A percentile compares a stretch with the other conserved stretches of the same genome.
Evolutionary conservation across 1,140 invertebrate species (phyloP).

Genomic region (Anadara kagoshimensis): DNA sequence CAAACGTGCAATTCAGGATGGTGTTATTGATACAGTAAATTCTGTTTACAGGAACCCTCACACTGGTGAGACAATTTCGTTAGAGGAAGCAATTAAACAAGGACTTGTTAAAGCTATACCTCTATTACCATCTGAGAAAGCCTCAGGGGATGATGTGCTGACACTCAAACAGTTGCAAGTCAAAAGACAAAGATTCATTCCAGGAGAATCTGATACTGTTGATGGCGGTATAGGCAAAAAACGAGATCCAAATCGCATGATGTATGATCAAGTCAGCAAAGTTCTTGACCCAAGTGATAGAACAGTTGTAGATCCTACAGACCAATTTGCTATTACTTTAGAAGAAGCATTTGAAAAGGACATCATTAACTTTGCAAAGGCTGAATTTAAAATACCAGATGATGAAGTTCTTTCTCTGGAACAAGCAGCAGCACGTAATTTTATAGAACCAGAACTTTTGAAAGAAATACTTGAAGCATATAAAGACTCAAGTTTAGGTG

Average conservation of each 20-base stretch:
- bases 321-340: constrained; percentile 78
- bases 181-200: constrained; percentile 58
- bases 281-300: constrained; percentile 87
- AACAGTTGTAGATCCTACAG: constrained; percentile 84
- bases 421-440: constrained; percentile 87
- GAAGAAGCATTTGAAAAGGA: constrained; percentile 86
- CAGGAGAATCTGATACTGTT: constrained; percentile 78
- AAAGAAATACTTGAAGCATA: constrained; percentile 63
- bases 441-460: constrained; percentile 90
- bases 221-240: constrained; percentile 38
- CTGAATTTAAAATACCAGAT: constrained; percentile 66
- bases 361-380: constrained; percentile 77
- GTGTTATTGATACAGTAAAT: constrained; percentile 62
- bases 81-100: constrained; percentile 77
- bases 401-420: constrained; percentile 81
- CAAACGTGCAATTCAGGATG: constrained; percentile 62
- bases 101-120: constrained; percentile 73
- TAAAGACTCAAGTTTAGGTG: constrained; percentile 55
- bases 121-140: constrained; percentile 48
- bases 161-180: constrained; percentile 64
- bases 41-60: constrained; percentile 64
- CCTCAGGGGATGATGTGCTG: constrained; percentile 86
- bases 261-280: constrained; percentile 46
- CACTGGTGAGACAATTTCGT: constrained; percentile 70
- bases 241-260: constrained; percentile 50